Base-by-base conservation (phyloP, 2,888 invertebrate genomes). In the Melanchra persicariae region DNA sequence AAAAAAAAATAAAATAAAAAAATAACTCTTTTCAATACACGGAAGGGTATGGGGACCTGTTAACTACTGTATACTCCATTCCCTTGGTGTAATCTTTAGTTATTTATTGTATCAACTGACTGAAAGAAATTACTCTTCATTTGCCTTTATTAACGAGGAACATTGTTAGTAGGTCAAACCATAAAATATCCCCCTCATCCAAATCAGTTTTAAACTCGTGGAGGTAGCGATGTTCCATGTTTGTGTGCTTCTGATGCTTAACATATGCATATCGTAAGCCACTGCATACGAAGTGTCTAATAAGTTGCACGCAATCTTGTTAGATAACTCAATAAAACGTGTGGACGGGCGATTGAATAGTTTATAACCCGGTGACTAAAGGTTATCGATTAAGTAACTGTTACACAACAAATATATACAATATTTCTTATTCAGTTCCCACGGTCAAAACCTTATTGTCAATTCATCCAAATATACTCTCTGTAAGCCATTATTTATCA, bases 401-500 rank as follows among this genome's bases (percentile, higher is more conserved):
- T 77, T 72, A 68, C 59, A 49, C 63, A 82, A 82, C 58, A 64
- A 59, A 69, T 52, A 62, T 52, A 62, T 24, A 12, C 37, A 69
- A 3, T 15, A 47, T 74, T 73, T 66, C 45, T 45, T 65, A 55
- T 45, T 49, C 34, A 63, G 52, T 85, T 78, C 80, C 77, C 79
- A 83, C 77, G 74, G 61, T 74, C 63, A 72, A 75, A 74, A 76
- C 57, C 24, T 24, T 65, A 70, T 63, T 75, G 70, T 84, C 58
- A 70, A 79, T 40, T 62, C 74, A 57, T 57, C 58, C 22, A 19
- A 47, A 68, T 70, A 71, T 65, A 47, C n/a, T 52, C n/a, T 51
- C 0, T 40, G n/a, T 55, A 60, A 61, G 34, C 59, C 66, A 79
- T 77, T 75, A 83, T 82, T 85, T 74, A 84, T 79, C 74, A 61